These are phyloP conservation scores for Bathynomus jamesi DNA, from an alignment of 1,140 invertebrate genomes.

Conservation along the genomic window DNA sequence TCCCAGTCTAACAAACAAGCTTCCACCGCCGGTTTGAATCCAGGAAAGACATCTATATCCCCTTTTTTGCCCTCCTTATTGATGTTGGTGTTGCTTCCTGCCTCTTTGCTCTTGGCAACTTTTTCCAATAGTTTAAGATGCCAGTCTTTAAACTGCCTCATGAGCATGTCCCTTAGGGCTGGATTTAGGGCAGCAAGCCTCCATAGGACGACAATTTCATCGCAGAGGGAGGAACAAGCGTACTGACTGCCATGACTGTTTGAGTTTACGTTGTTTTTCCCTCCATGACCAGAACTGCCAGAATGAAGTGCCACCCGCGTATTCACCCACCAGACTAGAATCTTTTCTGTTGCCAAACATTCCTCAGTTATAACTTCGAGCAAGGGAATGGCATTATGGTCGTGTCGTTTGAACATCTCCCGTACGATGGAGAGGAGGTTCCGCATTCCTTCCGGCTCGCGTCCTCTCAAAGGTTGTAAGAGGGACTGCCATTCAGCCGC, in stretches of 20 bases:
- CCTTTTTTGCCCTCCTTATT: no score
- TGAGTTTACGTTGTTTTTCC: slow-evolving; percentile 68
- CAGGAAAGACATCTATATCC: slow-evolving; percentile 90
- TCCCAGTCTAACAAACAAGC: slow-evolving; percentile 93
- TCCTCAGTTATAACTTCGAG: slow-evolving; percentile 96
- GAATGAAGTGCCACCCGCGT: slow-evolving; percentile 77
- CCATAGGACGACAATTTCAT: slow-evolving; percentile 95
- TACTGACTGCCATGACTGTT: slow-evolving; percentile 79
- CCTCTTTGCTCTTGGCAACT: slow-evolving; percentile 52
- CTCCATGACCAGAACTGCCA: slow-evolving; percentile 50
- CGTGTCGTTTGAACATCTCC: slow-evolving; percentile 95
- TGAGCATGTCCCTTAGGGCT: slow-evolving; percentile 72
- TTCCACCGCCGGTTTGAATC: slow-evolving; percentile 94
- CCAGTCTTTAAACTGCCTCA: slow-evolving; percentile 56
- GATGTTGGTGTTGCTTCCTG: no score
- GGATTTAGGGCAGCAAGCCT: slow-evolving; percentile 88
- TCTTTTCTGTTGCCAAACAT: slow-evolving; percentile 92
- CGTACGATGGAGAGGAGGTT: slow-evolving; percentile 93
- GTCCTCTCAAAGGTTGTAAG: slow-evolving; percentile 77
- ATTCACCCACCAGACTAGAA: slow-evolving; percentile 96
- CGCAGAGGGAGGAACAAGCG: slow-evolving; percentile 88
- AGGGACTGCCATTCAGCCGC: slow-evolving; percentile 94
- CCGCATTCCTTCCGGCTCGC: slow-evolving; percentile 98
- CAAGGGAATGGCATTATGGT: slow-evolving; percentile 86
- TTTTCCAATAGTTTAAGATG: slow-evolving; percentile 88